Conservation (phyloP, 2,888 invertebrate species). For the Limnephilus rhombicus region DNA sequence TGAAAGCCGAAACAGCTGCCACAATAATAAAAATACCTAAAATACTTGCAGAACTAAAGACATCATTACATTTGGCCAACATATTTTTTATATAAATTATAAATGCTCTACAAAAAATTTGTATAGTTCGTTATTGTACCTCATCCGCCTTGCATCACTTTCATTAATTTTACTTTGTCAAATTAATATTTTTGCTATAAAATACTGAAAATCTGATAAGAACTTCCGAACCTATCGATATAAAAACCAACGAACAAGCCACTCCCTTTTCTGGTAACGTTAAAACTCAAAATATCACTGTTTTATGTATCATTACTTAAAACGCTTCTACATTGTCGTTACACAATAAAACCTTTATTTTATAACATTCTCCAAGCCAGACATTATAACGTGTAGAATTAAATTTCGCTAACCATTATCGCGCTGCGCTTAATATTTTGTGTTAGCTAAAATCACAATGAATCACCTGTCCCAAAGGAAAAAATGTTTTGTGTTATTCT, state of each 20-base stretch:
- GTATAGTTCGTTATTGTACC: no score
- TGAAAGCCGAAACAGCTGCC: no score
- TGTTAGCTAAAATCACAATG: slow-evolving; percentile 15
- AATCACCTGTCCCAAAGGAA: slow-evolving; percentile 7
- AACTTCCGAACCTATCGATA: not conserved
- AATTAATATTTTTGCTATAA: no score
- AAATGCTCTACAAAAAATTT: no score
- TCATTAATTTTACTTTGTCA: no score
- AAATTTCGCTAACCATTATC: not conserved
- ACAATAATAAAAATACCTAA: no score
- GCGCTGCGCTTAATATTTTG: slow-evolving; percentile 20
- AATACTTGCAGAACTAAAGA: no score
- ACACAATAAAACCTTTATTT: no score
- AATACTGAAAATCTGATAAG: not conserved
- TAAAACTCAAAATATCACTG: not conserved
- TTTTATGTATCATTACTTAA: not conserved
- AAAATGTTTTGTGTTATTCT: slow-evolving; percentile 5
- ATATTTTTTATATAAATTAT: no score
- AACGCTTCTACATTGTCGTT: not conserved
- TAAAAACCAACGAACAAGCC: not conserved
- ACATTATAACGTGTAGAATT: not conserved
- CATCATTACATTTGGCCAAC: no score
- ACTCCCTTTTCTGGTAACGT: not conserved
- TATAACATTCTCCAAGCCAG: not conserved
- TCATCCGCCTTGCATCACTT: no score